Base-by-base conservation (phyloP, 1,140 invertebrate genomes). In the Batillaria attramentaria region DNA sequence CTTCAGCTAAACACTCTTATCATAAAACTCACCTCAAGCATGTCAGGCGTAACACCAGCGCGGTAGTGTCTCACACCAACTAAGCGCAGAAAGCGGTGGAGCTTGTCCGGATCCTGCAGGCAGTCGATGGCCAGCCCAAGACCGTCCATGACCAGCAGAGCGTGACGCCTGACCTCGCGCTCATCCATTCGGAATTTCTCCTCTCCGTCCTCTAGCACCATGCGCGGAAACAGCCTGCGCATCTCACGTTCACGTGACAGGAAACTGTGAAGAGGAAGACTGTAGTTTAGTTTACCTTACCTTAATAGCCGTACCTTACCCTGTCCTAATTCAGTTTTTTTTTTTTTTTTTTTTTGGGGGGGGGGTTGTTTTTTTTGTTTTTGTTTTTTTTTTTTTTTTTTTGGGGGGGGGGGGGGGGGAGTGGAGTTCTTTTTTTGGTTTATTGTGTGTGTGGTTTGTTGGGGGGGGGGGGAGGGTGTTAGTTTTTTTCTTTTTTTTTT, bases 141-240 rank as follows among this genome's bases (percentile, higher is more conserved):
- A 2, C 73, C 73, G 6, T 76, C 73, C 73, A 76, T 33, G 33
- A 76, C 73, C 50, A 62, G 6, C 39, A 62, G 50, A 28, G 73
- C 73, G 60, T 76, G 73, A 42, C 73, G 73, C 35, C 60, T 31
- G 18, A 76, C 31, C 37, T 28, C 39, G 54, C 8, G 8, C 57
- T 57, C 50, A 41, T 76, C 54, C n/a, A 76, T 37, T 13, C 50
- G 31, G 35, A 76, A 76, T 35, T 60, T 76, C 54, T 76, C 73
- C 24, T 62, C 54, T 16, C 73, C 73, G 35, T 76, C 57, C 18
- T 60, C 73, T 57, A 62, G 13, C 4, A 76, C 73, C 20, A 76
- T 39, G 33, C 37, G 28, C 16, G 73, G 73, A 41, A 76, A 76
- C 50, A 62, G 35, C 35, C 65, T 39, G 8, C 73, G 50, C n/a